Conservation (phyloP, 2,797 vertebrate genomes). For the Helicolenus hilgendorfi region DNA sequence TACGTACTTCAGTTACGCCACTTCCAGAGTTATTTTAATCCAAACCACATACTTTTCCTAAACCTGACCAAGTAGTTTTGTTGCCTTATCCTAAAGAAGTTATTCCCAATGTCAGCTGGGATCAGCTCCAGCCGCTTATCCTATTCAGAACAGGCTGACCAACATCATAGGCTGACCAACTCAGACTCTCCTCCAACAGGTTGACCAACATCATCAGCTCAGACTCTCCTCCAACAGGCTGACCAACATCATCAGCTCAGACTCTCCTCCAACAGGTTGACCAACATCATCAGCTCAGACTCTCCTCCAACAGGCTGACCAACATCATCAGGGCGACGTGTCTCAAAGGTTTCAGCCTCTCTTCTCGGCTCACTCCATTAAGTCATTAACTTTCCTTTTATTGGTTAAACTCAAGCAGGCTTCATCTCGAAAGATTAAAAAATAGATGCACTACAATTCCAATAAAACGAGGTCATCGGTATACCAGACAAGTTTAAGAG, state of each 20-base stretch:
- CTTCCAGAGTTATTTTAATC: no score
- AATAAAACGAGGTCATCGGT: conserved; percentile 34
- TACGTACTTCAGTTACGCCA: no score
- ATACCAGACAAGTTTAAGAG: conserved; percentile 12
- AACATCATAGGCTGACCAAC: no score
- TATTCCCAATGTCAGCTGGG: no score
- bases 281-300: not conserved
- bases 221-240: not conserved
- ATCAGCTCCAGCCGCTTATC: no score
- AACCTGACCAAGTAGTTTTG: no score
- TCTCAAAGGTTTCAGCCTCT: not conserved
- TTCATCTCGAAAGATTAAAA: not conserved
- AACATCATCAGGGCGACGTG: not conserved
- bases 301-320: not conserved
- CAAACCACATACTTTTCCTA: no score
- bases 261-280: not conserved
- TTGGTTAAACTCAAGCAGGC: not conserved
- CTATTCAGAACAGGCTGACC: no score
- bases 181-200: not conserved
- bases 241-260: not conserved
- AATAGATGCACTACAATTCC: conserved; percentile 6
- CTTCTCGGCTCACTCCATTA: not conserved
- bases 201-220: not conserved
- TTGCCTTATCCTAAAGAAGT: no score
- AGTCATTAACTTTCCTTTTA: not conserved